Evolutionary conservation across 1,140 invertebrate species (phyloP).

Genomic region (Trichonephila clavata): DNA sequence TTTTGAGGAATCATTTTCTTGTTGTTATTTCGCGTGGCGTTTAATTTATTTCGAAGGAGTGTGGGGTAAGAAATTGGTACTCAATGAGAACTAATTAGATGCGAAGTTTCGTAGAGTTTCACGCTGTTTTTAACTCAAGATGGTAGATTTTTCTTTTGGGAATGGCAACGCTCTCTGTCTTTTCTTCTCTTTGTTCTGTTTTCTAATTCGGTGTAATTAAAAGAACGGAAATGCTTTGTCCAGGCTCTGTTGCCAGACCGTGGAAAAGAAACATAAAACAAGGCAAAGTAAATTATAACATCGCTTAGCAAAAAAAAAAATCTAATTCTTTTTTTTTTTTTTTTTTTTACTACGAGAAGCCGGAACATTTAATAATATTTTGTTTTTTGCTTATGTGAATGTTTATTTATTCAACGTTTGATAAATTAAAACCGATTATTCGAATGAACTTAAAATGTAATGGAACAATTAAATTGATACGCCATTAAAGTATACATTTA

Average conservation of each 20-base stretch:
- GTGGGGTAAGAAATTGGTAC: conserved; percentile 70
- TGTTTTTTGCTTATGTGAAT: not conserved
- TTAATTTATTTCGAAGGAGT: conserved; percentile 53
- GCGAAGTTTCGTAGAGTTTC: conserved; percentile 67
- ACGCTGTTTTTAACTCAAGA: conserved; percentile 64
- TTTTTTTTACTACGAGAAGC: not conserved
- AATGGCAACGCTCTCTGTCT: not conserved
- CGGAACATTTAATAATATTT: not conserved
- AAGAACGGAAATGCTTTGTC: conserved; percentile 36
- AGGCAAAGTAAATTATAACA: not conserved
- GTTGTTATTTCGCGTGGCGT: conserved; percentile 30
- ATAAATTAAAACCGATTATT: not conserved
- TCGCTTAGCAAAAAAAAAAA: not conserved
- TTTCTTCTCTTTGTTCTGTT: not conserved
- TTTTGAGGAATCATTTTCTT: not conserved
- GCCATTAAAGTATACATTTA: not conserved
- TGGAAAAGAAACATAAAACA: conserved; percentile 34
- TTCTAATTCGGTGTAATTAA: conserved; percentile 38
- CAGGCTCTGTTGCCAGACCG: conserved; percentile 34
- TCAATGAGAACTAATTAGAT: conserved; percentile 71
- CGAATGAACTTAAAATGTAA: not conserved
- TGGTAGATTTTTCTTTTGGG: conserved; percentile 32
- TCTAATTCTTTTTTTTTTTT: not conserved
- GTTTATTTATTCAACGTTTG: not conserved
- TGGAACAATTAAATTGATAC: not conserved